Percentiles rank a stretch among this genome's conserved stretches.
phyloP scores from a whole-genome alignment of 2,888 invertebrate genomes.

The Nemoura dubitans region DNA sequence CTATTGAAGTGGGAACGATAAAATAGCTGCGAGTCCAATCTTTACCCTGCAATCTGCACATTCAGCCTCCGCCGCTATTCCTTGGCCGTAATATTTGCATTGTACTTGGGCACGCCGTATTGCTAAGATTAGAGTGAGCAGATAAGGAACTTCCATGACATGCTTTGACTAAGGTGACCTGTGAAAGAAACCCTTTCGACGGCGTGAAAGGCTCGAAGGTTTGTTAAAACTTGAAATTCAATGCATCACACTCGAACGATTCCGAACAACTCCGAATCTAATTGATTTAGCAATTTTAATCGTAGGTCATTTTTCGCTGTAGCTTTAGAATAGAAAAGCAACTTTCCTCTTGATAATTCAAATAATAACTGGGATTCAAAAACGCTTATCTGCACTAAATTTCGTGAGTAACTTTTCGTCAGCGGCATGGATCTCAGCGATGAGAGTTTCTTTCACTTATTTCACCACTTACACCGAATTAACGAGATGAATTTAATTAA shows the following conservation, averaged over 20 bases:
- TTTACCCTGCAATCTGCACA: background rate
- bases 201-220: background rate
- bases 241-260: background rate
- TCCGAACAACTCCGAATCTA: background rate
- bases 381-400: background rate
- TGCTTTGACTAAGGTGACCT: background rate
- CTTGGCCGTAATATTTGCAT: background rate
- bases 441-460: background rate
- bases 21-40: background rate
- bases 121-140: background rate
- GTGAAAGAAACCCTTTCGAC: background rate
- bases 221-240: background rate
- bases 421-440: background rate
- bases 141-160: background rate
- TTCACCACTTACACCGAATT: background rate
- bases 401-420: background rate
- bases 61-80: background rate
- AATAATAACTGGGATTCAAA: background rate
- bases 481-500: background rate
- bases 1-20: background rate
- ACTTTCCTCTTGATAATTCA: background rate
- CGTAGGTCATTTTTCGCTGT: background rate
- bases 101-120: background rate
- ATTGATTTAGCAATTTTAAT: background rate
- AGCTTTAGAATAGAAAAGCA: conserved; percentile 1